Percentiles rank a stretch among this genome's conserved stretches.
phyloP scores from a whole-genome alignment of 1,140 invertebrate species.

The Atta cephalotes region DNA sequence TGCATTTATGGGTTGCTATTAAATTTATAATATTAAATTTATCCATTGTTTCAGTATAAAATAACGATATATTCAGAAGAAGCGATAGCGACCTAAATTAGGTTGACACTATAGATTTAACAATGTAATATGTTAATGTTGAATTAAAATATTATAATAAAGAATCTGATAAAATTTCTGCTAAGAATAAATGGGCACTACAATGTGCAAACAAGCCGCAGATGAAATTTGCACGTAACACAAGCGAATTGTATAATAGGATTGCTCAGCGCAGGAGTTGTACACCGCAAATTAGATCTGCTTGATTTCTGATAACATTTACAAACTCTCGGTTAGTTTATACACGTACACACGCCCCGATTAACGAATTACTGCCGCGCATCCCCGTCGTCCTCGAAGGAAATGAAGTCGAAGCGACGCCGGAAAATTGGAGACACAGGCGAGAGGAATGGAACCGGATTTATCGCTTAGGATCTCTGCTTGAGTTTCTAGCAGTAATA shows the following conservation, averaged over 20 bases:
- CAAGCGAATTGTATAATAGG: conserved; percentile 29
- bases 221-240: conserved; percentile 24
- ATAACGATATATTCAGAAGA: too few relatives aligned
- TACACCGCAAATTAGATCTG: conserved; percentile 55
- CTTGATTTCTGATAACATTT: conserved; percentile 65
- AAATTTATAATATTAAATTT: too few relatives aligned
- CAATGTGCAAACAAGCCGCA: not conserved
- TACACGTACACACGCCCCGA: conserved; percentile 67
- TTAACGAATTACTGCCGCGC: conserved; percentile 74
- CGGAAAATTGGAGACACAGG: conserved; percentile 63
- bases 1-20: too few relatives aligned
- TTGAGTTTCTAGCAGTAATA: conserved; percentile 47
- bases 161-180: not conserved
- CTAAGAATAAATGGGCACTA: not conserved
- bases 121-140: not conserved
- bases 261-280: conserved; percentile 41
- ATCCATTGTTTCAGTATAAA: too few relatives aligned
- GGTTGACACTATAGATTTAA: too few relatives aligned
- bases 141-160: not conserved
- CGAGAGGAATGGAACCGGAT: conserved; percentile 42
- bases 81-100: too few relatives aligned
- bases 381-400: conserved; percentile 25
- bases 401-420: conserved; percentile 52
- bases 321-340: conserved; percentile 72
- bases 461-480: conserved; percentile 51